Conservation (phyloP, 2,888 invertebrate genomes). For the Epinotia demarniana region DNA sequence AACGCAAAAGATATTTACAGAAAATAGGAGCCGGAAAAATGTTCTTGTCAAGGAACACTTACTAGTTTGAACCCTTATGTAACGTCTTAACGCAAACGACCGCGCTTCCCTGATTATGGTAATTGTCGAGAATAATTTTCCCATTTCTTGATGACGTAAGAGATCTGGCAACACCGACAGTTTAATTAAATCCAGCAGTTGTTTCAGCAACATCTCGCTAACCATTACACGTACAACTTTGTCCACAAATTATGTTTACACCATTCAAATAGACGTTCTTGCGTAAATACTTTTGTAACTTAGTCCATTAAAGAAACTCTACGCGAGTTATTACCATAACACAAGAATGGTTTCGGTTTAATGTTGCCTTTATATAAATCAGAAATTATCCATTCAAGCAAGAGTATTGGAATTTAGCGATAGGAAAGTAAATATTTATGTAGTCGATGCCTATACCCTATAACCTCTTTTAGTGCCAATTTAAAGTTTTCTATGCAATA, state of each 20-base stretch:
- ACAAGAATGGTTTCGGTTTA: constrained; percentile 67
- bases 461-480: constrained; percentile 41
- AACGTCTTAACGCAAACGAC: constrained; percentile 43
- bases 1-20: constrained; percentile 16
- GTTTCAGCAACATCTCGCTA: constrained; percentile 68
- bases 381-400: constrained; percentile 29
- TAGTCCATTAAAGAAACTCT: constrained; percentile 77
- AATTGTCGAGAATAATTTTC: constrained; percentile 47
- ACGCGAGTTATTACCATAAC: constrained; percentile 76
- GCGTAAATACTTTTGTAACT: constrained; percentile 78
- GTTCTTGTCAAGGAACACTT: constrained; percentile 24
- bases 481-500: constrained; percentile 50
- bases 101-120: constrained; percentile 45
- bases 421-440: constrained; percentile 35
- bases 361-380: constrained; percentile 64
- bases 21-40: constrained; percentile 7
- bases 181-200: constrained; percentile 74
- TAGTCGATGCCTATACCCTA: constrained; percentile 2
- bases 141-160: constrained; percentile 48
- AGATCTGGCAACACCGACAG: constrained; percentile 59
- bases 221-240: constrained; percentile 76
- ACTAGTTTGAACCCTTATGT: constrained; percentile 40
- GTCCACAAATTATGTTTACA: constrained; percentile 81
- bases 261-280: constrained; percentile 77
- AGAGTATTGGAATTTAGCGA: constrained; percentile 48